Evolutionary conservation across 2,797 vertebrate species (phyloP), one percentile per base, ranked within the genome.

Genomic region (Sebastes glaucus): DNA sequence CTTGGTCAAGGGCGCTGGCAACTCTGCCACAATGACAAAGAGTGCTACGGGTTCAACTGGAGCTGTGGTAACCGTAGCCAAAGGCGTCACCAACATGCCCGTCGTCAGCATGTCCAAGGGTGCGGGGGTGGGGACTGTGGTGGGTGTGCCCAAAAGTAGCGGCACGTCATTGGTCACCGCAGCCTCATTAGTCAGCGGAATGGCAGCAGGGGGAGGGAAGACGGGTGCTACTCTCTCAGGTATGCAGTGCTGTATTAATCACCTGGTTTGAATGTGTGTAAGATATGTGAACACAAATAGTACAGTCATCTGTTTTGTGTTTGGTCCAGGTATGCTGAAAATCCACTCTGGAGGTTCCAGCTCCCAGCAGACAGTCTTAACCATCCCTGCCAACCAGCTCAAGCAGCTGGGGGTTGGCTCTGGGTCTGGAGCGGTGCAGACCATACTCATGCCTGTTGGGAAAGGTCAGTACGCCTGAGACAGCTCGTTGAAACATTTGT

Each of bases 371-470:
- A 97, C 98, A 3, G 96, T 99, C 87, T 89, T 99, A 89, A 98
- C 97, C 7, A 97, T 99, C 86, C 98, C 98, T 84, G 94, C 96
- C 79, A 98, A 97, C 94, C 98, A 99, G 91, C 96, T 99, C 74
- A 99, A 98, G 88, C 98, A 98, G 88, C 96, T 99, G 78, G 96
- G 96, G 38, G 96, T 97, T 33, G 96, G 95, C 84, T 75, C 95
- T 32, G 94, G 96, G 22, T 95, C 96, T 14, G 95, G 95, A 66
- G 96, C 95, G n/a, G 92, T 98, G 85, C 98, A 98, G 95, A 98
- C 97, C 20, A 96, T 99, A 75, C 94, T 98, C 84, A 98, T 99
- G 97, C 98, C 98, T 72, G 96, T 98, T 75, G 97, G 97, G 81
- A 99, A 98, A 97, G 98, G 98, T 98, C 87, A 88, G 90, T 22